phyloP scores from a whole-genome alignment of 2,888 invertebrate species.

The Drosophila flavopinicola region DNA sequence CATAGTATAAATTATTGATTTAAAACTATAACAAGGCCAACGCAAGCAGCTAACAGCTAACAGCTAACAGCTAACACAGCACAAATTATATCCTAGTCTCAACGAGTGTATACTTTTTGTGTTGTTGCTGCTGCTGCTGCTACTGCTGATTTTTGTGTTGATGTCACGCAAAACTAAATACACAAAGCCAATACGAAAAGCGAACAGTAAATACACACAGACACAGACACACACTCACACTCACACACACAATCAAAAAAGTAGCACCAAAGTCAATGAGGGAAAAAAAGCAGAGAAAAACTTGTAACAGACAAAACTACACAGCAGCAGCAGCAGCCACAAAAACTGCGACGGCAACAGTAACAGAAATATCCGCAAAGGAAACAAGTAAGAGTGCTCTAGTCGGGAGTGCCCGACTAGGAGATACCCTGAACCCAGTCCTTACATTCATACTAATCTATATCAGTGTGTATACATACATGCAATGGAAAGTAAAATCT shows the following conservation, averaged over 20 bases:
- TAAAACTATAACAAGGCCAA: conserved; percentile 67
- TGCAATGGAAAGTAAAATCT: no score
- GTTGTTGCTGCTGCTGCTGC: conserved; percentile 17
- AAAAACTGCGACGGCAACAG: conserved; percentile 28
- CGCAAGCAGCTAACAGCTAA: conserved; percentile 31
- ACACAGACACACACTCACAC: conserved; percentile 12
- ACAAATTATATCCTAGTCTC: conserved; percentile 50
- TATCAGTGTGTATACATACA: no score
- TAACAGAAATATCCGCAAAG: conserved; percentile 45
- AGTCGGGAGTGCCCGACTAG: no score
- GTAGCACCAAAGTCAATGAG: conserved; percentile 54
- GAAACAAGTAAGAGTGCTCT: no score
- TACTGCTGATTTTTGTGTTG: conserved; percentile 50
- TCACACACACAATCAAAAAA: conserved; percentile 31
- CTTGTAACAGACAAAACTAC: conserved; percentile 54
- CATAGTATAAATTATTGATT: conserved; percentile 71
- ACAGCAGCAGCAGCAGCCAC: conserved; percentile 21
- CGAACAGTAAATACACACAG: conserved; percentile 36
- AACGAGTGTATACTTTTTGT: conserved; percentile 33
- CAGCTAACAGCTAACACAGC: conserved; percentile 33
- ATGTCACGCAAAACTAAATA: conserved; percentile 72
- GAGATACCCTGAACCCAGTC: no score
- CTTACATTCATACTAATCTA: no score
- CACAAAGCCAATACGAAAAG: conserved; percentile 58
- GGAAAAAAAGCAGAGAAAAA: conserved; percentile 42